Conservation (phyloP, 2,797 vertebrate species). For the Danio albolineatus region DNA sequence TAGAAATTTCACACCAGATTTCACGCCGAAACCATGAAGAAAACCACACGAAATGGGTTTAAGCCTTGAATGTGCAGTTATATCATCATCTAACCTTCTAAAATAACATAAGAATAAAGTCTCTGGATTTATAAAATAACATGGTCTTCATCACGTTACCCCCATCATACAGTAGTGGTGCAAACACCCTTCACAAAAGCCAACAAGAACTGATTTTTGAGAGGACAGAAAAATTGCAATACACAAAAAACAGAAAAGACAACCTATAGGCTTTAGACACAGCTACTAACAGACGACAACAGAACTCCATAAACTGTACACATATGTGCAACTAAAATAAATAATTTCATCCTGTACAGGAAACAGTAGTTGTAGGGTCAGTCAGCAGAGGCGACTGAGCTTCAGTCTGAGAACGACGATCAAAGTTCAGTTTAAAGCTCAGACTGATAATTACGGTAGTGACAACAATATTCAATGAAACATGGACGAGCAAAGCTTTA, state of each 20-base stretch:
- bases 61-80: conserved; percentile 2
- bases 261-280: background rate
- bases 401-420: conserved; percentile 73
- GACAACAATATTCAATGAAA: conserved; percentile 23
- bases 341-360: conserved; percentile 75
- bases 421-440: conserved; percentile 60
- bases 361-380: conserved; percentile 79
- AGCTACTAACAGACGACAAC: conserved; percentile 14
- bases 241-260: background rate
- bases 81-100: background rate
- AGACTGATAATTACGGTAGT: conserved; percentile 17
- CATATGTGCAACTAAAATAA: conserved; percentile 76
- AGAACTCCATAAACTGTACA: conserved; percentile 50
- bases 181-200: conserved; percentile 37
- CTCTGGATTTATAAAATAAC: conserved; percentile 19
- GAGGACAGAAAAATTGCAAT: conserved; percentile 21
- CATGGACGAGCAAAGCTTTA: conserved; percentile 15
- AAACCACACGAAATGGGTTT: conserved; percentile 23
- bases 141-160: conserved; percentile 17
- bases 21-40: background rate
- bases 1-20: conserved; percentile 14
- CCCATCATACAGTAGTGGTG: conserved; percentile 46
- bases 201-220: conserved; percentile 36
- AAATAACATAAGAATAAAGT: conserved; percentile 11
- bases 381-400: conserved; percentile 53